Evolutionary conservation across 2,797 vertebrate species (phyloP), one percentile per base, ranked within the genome.

Genomic region (Hyperoplus lanceolatus): DNA sequence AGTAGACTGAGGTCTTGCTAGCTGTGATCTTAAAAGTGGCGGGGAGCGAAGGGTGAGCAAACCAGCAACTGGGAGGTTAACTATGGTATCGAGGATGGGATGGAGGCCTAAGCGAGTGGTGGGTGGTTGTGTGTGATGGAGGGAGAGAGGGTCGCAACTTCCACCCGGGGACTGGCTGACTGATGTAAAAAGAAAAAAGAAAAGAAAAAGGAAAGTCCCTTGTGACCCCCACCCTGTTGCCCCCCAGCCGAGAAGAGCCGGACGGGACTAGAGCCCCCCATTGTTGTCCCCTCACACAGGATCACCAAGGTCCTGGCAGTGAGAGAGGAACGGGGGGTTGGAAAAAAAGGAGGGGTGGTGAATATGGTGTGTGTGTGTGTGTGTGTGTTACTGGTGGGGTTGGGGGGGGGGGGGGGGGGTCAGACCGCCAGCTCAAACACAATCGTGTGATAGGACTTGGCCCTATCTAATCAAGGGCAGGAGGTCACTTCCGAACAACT

Each of bases 401-500:
- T 16, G 55, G 59, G 16, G 4, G 55, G 2, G 15, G 58, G 39
- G 60, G 41, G 59, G 70, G 75, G 83, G 78, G 73, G 56, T 72
- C 89, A 90, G 93, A 93, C 94, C 92, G 93, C 93, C 90, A 93
- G 94, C 96, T 96, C 94, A 94, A 96, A 96, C 96, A 97, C 96
- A 96, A 95, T 96, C 93, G 93, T 91, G 95, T 94, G 96, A 97
- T 96, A 96, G 96, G 96, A 97, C 96, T 96, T 95, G 94, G 96
- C 96, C 96, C 96, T 97, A 97, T 97, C 97, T 97, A 97, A 97
- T 97, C 97, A 97, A 98, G 97, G 97, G 94, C 97, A 97, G 96
- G 96, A 97, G 97, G 97, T 97, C 97, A 98, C 96, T 99, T 99
- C 97, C 97, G 96, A 98, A 98, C 97, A 98, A 99, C 97, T 97